Conservation (phyloP, 1,140 invertebrate genomes). For the Lineus longissimus region DNA sequence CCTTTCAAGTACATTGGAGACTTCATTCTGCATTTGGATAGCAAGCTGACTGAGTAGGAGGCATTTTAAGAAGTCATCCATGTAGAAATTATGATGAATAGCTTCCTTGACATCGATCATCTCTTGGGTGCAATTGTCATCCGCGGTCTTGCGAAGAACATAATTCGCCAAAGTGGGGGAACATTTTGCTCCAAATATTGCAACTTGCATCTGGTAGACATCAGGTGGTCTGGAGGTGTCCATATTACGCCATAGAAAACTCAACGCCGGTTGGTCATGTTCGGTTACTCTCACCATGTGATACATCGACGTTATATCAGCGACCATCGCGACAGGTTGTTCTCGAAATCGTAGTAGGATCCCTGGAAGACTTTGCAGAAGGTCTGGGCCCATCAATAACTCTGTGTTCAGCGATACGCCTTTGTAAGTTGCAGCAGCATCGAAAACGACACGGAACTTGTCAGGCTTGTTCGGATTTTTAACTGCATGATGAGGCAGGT, state of each 20-base stretch:
- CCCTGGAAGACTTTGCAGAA: constrained; percentile 35
- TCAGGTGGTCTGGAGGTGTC: not conserved
- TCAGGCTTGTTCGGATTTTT: too few species aligned
- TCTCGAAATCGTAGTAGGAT: constrained; percentile 11
- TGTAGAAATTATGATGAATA: not conserved
- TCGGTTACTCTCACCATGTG: not conserved
- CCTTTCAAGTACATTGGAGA: not conserved
- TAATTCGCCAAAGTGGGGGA: not conserved
- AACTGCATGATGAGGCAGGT: too few species aligned
- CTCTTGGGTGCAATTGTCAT: not conserved
- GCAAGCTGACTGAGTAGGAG: not conserved
- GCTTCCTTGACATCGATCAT: not conserved
- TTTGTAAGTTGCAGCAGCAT: too few species aligned
- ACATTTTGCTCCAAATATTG: constrained; percentile 4
- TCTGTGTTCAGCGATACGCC: not conserved
- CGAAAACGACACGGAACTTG: too few species aligned
- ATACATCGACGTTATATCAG: constrained; percentile 5
- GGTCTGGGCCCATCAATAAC: constrained; percentile 28
- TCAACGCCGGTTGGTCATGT: not conserved
- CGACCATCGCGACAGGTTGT: constrained; percentile 11
- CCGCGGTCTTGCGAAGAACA: not conserved
- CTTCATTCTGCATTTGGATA: not conserved
- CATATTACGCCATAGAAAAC: constrained; percentile 4
- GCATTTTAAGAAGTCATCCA: constrained; percentile 2
- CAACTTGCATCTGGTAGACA: not conserved